A percentile compares a stretch with the other conserved stretches of the same genome.
Conservation (phyloP, 2,113 vertebrate genomes). For the Brevimyrus niger region DNA sequence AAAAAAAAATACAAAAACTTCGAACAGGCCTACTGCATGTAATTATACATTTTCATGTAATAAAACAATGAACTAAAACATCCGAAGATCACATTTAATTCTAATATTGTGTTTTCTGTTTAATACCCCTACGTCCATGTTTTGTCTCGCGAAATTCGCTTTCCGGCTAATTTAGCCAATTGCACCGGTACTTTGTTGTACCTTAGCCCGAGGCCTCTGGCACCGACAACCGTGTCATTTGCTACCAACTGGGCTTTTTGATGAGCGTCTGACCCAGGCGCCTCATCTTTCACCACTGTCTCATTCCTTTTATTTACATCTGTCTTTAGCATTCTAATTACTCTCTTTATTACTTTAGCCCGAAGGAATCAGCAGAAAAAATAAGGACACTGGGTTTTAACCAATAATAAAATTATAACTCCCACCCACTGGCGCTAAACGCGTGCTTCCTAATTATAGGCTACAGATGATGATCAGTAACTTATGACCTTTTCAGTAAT, state of each 20-base stretch:
- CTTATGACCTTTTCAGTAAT: constrained; percentile 24
- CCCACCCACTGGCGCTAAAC: constrained; percentile 52
- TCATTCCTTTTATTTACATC: constrained; percentile 99
- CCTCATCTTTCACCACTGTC: constrained; percentile 89
- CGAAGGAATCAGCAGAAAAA: constrained; percentile 78
- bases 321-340: constrained; percentile 99
- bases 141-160: constrained; percentile 44
- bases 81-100: neutral
- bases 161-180: constrained; percentile 69
- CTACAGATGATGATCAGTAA: constrained; percentile 41
- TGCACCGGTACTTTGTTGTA: constrained; percentile 57
- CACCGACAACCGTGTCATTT: constrained; percentile 64
- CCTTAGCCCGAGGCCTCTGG: constrained; percentile 68
- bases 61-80: neutral
- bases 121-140: neutral
- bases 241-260: constrained; percentile 75
- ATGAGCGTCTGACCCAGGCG: constrained; percentile 77
- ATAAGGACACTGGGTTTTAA: constrained; percentile 74
- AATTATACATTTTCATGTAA: neutral
- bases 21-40: neutral
- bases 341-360: constrained; percentile 99
- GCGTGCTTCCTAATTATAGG: constrained; percentile 29
- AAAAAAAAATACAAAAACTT: neutral
- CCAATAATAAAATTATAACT: constrained; percentile 75
- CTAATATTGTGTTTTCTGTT: neutral